Evolutionary conservation across 2,113 vertebrate species (phyloP).

Genomic region (Caranx melampygus): DNA sequence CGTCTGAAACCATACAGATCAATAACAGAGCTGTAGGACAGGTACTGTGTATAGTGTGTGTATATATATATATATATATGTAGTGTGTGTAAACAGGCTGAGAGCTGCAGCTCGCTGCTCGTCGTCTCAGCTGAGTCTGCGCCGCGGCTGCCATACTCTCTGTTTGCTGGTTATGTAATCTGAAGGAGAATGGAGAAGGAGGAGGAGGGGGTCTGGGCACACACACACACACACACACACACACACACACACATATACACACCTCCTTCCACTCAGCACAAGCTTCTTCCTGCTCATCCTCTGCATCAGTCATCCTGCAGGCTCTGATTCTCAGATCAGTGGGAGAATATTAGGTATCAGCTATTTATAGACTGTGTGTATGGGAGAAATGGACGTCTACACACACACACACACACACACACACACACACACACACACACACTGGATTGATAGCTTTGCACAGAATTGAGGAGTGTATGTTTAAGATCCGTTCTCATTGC

Average conservation of each 20-base stretch:
- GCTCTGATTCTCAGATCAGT: constrained; percentile 17
- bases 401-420: constrained; percentile 20
- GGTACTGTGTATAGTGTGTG: background rate
- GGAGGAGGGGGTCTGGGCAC: constrained; percentile 6
- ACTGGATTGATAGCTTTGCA: constrained; percentile 17
- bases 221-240: constrained; percentile 19
- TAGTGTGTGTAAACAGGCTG: background rate
- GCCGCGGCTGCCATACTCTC: constrained; percentile 46
- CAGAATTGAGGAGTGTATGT: background rate
- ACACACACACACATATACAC: constrained; percentile 25
- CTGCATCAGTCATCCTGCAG: constrained; percentile 39
- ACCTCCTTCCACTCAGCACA: constrained; percentile 18
- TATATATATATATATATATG: background rate
- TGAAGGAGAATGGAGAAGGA: constrained; percentile 7
- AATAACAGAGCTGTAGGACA: background rate
- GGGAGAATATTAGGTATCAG: constrained; percentile 31
- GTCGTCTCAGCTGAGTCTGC: constrained; percentile 20
- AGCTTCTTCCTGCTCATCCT: constrained; percentile 14
- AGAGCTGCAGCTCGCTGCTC: constrained; percentile 13
- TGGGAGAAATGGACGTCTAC: background rate
- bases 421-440: background rate
- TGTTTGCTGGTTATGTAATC: constrained; percentile 61
- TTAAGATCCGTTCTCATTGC: constrained; percentile 1
- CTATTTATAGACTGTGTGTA: constrained; percentile 50
- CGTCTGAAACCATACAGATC: background rate